phyloP scores from a whole-genome alignment of 2,797 vertebrate species.

The Sphenodon punctatus region DNA sequence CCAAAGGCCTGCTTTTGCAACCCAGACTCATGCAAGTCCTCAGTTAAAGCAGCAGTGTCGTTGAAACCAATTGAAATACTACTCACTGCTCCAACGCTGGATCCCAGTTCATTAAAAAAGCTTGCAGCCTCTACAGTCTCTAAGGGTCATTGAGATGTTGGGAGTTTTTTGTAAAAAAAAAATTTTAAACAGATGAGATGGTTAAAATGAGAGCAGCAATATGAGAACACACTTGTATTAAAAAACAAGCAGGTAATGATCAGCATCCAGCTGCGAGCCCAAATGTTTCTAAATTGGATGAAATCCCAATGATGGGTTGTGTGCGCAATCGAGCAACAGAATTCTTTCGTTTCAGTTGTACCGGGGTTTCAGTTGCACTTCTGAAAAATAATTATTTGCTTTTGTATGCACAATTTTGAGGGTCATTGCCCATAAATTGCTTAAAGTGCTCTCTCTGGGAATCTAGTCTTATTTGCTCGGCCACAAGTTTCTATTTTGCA shows the following conservation, averaged over 20 bases:
- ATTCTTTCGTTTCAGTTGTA: slow-evolving; percentile 43
- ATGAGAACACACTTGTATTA: background rate
- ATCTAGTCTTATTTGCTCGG: slow-evolving; percentile 59
- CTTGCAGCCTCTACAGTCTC: background rate
- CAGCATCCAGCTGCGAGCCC: background rate
- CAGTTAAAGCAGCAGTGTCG: background rate
- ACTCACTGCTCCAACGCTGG: too few species aligned
- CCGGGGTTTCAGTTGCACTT: slow-evolving; percentile 29
- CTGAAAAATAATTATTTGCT: slow-evolving; percentile 59
- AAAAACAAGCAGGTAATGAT: background rate
- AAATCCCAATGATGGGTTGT: slow-evolving; percentile 21
- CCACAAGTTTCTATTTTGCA: slow-evolving; percentile 53
- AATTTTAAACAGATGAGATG: background rate
- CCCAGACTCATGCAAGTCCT: background rate
- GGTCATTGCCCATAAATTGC: slow-evolving; percentile 66
- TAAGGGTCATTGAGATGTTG: too few species aligned
- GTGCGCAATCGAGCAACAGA: slow-evolving; percentile 59
- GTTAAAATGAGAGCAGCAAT: background rate
- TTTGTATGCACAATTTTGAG: slow-evolving; percentile 56
- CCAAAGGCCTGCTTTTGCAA: background rate
- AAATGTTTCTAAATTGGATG: slow-evolving; percentile 7
- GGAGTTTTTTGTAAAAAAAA: too few species aligned
- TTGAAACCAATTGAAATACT: background rate
- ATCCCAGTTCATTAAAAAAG: background rate
- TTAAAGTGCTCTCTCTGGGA: slow-evolving; percentile 49